These are phyloP conservation scores for Drosophila kikkawai DNA, from an alignment of 1,140 invertebrate species.

Conservation along the genomic window DNA sequence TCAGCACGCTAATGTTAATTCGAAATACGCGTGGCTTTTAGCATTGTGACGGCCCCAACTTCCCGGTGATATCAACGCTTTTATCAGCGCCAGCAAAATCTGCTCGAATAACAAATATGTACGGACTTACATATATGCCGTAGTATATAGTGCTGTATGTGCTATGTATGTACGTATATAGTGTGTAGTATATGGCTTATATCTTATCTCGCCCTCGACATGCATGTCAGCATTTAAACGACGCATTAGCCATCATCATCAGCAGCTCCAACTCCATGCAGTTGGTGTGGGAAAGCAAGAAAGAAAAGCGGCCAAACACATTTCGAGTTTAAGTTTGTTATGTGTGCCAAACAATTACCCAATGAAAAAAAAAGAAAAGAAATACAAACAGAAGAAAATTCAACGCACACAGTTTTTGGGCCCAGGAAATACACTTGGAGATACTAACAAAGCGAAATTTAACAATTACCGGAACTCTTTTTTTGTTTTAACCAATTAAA, in stretches of 20 bases:
- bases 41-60: slow-evolving; percentile 45
- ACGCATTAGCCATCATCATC: slow-evolving; percentile 58
- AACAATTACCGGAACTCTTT: too few relatives aligned
- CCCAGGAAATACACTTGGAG: not conserved
- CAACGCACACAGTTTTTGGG: not conserved
- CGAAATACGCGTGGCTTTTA: slow-evolving; percentile 75
- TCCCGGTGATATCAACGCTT: slow-evolving; percentile 40
- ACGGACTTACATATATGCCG: slow-evolving; percentile 21
- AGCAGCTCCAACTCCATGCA: slow-evolving; percentile 18
- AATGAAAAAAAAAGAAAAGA: slow-evolving; percentile 11
- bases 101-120: slow-evolving; percentile 77
- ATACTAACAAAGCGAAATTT: not conserved
- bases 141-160: slow-evolving; percentile 29
- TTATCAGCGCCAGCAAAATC: slow-evolving; percentile 68
- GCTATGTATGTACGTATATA: slow-evolving; percentile 5
- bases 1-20: slow-evolving; percentile 73
- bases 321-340: slow-evolving; percentile 31
- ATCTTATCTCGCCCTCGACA: slow-evolving; percentile 52
- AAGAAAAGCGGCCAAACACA: slow-evolving; percentile 18
- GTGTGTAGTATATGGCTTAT: slow-evolving; percentile 12
- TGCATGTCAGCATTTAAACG: slow-evolving; percentile 75
- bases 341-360: slow-evolving; percentile 50
- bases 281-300: slow-evolving; percentile 4
- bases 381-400: slow-evolving; percentile 26
- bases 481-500: not conserved